Percentiles rank a stretch among this genome's conserved stretches.
Conservation (phyloP, 1,140 invertebrate species). For the Phocides pigmalion region DNA sequence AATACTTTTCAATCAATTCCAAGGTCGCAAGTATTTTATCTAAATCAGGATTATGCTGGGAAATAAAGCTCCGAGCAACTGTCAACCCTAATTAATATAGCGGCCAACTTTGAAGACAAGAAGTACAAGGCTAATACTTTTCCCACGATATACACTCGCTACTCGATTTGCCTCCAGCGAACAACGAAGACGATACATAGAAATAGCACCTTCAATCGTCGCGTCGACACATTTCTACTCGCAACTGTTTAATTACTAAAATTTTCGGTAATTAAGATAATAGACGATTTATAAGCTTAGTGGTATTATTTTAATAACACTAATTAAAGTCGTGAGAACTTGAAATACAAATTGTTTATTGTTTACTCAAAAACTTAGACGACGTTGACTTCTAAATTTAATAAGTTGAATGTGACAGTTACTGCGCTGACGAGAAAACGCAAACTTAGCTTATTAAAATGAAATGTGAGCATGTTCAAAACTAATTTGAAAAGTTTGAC, state of each 20-base stretch:
- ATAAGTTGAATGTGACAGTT: slow-evolving; percentile 30
- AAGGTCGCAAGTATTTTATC: no score
- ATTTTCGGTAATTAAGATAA: slow-evolving; percentile 2
- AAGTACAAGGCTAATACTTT: slow-evolving; percentile 54
- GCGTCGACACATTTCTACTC: background rate
- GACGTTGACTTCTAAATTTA: slow-evolving; percentile 7
- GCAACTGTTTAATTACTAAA: slow-evolving; percentile 6
- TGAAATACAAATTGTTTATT: slow-evolving; percentile 21
- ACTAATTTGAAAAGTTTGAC: slow-evolving; percentile 70
- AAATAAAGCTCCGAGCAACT: background rate
- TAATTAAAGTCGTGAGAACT: slow-evolving; percentile 21
- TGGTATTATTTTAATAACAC: slow-evolving; percentile 5
- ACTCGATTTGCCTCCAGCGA: slow-evolving; percentile 13
- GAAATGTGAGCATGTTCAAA: slow-evolving; percentile 51
- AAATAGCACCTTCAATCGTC: slow-evolving; percentile 6
- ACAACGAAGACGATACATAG: background rate
- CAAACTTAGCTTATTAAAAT: slow-evolving; percentile 45
- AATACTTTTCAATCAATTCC: no score
- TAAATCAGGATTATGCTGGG: no score
- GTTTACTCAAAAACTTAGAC: slow-evolving; percentile 27
- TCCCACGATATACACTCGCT: slow-evolving; percentile 57
- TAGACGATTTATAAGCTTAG: slow-evolving; percentile 8
- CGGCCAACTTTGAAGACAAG: slow-evolving; percentile 51
- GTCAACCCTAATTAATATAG: slow-evolving; percentile 31
- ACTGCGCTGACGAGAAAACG: slow-evolving; percentile 25